phyloP scores from a whole-genome alignment of 2,113 vertebrate genomes.

The Nipponia nippon region DNA sequence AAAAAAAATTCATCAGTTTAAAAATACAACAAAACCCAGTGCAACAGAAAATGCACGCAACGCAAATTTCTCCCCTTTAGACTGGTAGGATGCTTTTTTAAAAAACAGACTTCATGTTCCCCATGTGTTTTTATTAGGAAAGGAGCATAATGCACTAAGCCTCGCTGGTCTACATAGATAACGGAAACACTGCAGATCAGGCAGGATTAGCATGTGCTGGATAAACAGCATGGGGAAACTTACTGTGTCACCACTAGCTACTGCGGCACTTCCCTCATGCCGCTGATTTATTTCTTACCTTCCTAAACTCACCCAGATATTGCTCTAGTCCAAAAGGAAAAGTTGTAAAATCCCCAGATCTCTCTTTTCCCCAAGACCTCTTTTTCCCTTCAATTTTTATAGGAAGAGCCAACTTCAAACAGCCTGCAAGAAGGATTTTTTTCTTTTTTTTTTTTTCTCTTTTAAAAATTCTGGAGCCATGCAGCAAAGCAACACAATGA shows the following conservation, averaged over 20 bases:
- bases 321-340: not conserved
- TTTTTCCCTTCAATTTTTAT: not conserved
- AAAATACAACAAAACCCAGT: not conserved
- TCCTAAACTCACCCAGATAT: not conserved
- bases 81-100: no score
- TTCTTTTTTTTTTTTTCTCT: no score
- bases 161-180: not conserved
- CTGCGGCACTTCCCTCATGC: not conserved
- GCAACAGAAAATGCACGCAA: rapidly evolving
- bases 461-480: not conserved
- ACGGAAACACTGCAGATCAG: not conserved
- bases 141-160: not conserved
- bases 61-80: rapidly evolving
- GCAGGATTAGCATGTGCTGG: not conserved
- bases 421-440: not conserved
- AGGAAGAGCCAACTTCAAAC: not conserved
- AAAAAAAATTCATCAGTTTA: not conserved
- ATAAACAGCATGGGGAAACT: not conserved
- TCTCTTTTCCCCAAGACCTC: not conserved
- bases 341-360: not conserved
- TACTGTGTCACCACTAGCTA: not conserved
- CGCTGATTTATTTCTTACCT: not conserved
- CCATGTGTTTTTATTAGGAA: not conserved
- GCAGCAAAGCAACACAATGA: not conserved
- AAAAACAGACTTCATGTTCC: rapidly evolving